These are phyloP conservation scores for Melanotus villosus DNA, from an alignment of 2,888 invertebrate species.

Conservation along the genomic window DNA sequence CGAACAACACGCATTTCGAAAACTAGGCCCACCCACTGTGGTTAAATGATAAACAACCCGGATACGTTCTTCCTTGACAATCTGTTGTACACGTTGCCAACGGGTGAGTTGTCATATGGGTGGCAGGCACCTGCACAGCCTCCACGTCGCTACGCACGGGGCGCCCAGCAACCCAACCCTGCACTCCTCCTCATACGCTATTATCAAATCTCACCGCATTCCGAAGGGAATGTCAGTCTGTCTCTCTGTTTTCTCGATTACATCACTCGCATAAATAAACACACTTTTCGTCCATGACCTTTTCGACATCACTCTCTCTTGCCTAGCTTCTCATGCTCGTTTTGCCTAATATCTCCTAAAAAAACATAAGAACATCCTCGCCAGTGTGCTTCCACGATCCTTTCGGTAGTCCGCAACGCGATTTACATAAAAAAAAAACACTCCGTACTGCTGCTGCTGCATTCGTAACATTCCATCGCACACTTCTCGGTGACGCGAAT, in stretches of 20 bases:
- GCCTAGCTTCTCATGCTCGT: not conserved
- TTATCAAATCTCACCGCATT: slow-evolving; percentile 30
- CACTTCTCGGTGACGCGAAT: not conserved
- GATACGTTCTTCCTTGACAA: slow-evolving; percentile 64
- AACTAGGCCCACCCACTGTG: slow-evolving; percentile 42
- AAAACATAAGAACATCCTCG: too few relatives aligned
- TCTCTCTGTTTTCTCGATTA: too few relatives aligned
- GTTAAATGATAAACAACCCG: slow-evolving; percentile 64
- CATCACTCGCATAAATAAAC: slow-evolving; percentile 24
- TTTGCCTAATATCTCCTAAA: slow-evolving; percentile 2
- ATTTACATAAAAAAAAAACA: not conserved
- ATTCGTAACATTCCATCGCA: slow-evolving; percentile 11
- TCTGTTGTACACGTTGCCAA: slow-evolving; percentile 64
- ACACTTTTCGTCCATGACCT: slow-evolving; percentile 23
- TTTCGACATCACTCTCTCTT: slow-evolving; percentile 23
- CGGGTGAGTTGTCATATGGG: slow-evolving; percentile 61
- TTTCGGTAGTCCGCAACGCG: slow-evolving; percentile 11
- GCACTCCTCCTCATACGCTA: slow-evolving; percentile 33
- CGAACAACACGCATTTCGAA: slow-evolving; percentile 36
- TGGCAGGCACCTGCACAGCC: slow-evolving; percentile 44
- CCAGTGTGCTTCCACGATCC: too few relatives aligned
- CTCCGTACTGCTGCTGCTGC: slow-evolving; percentile 1
- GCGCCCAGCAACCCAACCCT: slow-evolving; percentile 29
- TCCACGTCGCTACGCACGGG: slow-evolving; percentile 42
- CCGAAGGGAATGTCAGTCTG: slow-evolving; percentile 31